These are phyloP conservation scores for Pachyrhynchus sulphureomaculatus DNA, from an alignment of 1,140 invertebrate species.

Conservation along the genomic window DNA sequence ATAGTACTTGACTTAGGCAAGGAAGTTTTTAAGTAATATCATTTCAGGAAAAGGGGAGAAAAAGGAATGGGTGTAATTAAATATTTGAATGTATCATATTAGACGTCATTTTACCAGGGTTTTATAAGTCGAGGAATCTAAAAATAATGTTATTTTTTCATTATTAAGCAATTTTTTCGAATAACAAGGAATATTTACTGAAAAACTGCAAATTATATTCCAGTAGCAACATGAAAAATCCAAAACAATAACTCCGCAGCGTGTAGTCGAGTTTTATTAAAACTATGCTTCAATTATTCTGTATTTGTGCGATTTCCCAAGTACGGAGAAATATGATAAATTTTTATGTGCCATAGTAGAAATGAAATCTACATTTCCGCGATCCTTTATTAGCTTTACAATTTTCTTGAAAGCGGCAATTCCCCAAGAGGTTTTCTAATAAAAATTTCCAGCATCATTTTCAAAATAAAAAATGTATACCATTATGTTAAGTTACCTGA, in stretches of 20 bases:
- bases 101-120: not conserved
- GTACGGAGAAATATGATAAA: constrained; percentile 21
- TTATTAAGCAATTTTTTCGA: too few species aligned
- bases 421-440: constrained; percentile 11
- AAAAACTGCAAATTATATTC: too few species aligned
- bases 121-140: not conserved
- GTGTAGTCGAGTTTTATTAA: constrained; percentile 21
- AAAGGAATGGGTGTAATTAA: too few species aligned
- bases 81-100: not conserved
- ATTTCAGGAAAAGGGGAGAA: too few species aligned
- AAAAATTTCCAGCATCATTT: constrained; percentile 10
- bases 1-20: too few species aligned
- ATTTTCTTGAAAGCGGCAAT: constrained; percentile 21
- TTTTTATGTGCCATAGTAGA: constrained; percentile 26
- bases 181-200: too few species aligned
- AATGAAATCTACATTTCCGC: constrained; percentile 28
- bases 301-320: constrained; percentile 17
- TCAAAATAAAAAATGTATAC: too few species aligned
- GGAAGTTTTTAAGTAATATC: too few species aligned
- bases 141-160: too few species aligned
- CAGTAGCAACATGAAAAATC: constrained; percentile 10
- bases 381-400: constrained; percentile 24
- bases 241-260: constrained; percentile 8
- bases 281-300: constrained; percentile 23
- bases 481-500: too few species aligned